phyloP scores from a whole-genome alignment of 2,797 vertebrate species.

The Oreochromis mossambicus region DNA sequence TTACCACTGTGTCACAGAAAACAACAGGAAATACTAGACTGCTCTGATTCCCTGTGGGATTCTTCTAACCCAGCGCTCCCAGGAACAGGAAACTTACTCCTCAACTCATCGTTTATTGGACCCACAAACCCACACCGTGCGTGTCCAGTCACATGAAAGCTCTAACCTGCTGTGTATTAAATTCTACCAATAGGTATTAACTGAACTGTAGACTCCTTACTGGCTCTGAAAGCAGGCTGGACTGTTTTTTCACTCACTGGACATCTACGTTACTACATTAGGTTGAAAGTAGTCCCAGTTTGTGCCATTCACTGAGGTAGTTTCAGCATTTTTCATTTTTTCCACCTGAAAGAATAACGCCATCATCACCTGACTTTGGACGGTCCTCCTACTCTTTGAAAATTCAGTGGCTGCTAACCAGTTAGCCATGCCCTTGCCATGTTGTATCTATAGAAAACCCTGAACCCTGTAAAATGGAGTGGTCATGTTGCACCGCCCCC shows the following conservation, averaged over 20 bases:
- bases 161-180: too few relatives aligned
- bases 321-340: neutral
- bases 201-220: neutral
- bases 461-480: neutral
- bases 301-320: neutral
- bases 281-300: neutral
- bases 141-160: too few relatives aligned
- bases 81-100: too few relatives aligned
- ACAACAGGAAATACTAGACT: too few relatives aligned
- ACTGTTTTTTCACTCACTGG: neutral
- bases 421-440: neutral
- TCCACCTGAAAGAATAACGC: neutral
- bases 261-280: neutral
- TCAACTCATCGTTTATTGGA: too few relatives aligned
- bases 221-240: neutral
- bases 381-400: neutral
- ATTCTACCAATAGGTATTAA: too few relatives aligned
- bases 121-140: too few relatives aligned
- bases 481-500: constrained; percentile 33
- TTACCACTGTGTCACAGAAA: too few relatives aligned
- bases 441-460: neutral
- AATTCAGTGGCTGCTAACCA: neutral
- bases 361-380: neutral
- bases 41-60: too few relatives aligned
- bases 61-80: too few relatives aligned